These are phyloP conservation scores for Papilio elwesi DNA, from an alignment of 2,888 invertebrate species.

Conservation along the genomic window DNA sequence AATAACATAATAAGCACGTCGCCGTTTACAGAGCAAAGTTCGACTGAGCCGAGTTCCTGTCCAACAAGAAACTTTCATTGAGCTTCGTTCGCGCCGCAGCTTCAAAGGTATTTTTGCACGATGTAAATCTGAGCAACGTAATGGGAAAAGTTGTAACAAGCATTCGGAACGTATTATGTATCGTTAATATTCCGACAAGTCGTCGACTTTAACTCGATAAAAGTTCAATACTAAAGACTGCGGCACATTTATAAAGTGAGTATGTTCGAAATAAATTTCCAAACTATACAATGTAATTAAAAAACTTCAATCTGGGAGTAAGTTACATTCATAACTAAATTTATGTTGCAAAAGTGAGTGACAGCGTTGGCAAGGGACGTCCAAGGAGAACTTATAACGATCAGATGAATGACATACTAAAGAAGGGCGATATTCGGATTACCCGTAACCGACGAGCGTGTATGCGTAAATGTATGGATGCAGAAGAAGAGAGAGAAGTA, in stretches of 20 bases:
- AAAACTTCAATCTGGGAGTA: no score
- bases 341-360: no score
- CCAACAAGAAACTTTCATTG: conserved; percentile 65
- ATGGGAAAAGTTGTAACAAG: conserved; percentile 84
- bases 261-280: neutral
- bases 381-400: no score
- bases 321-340: no score
- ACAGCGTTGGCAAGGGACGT: no score
- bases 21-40: conserved; percentile 43
- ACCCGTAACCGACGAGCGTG: no score
- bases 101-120: conserved; percentile 70
- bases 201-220: conserved; percentile 69
- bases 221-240: conserved; percentile 67
- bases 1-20: conserved; percentile 49
- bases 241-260: conserved; percentile 13
- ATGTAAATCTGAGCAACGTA: conserved; percentile 75
- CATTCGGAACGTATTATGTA: conserved; percentile 79
- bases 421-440: no score
- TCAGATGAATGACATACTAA: no score
- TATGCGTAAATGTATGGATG: no score
- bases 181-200: conserved; percentile 81
- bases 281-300: no score
- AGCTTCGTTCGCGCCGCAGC: conserved; percentile 62
- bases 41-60: conserved; percentile 53
- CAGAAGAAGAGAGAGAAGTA: no score